Percentiles rank a stretch among this genome's conserved stretches.
phyloP scores from a whole-genome alignment of 2,888 invertebrate species.

The Muschampia plurimacula region DNA sequence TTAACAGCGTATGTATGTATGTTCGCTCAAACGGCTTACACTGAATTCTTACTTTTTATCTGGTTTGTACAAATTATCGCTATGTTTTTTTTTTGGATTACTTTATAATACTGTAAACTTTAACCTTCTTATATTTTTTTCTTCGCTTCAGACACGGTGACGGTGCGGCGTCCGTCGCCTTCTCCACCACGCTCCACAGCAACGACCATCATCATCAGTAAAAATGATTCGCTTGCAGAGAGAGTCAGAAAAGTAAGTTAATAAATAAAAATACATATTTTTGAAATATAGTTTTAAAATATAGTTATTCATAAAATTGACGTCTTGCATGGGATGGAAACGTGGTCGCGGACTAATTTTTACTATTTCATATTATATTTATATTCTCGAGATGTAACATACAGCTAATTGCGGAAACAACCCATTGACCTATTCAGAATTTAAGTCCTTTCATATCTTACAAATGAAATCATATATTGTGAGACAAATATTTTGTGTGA shows the following conservation, averaged over 20 bases:
- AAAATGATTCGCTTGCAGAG: conserved; percentile 89
- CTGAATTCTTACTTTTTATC: no score
- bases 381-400: conserved; percentile 57
- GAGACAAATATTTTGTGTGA: no score
- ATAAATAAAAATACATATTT: no score
- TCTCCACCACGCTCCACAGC: conserved; percentile 67
- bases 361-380: no score
- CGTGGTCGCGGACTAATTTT: no score
- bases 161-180: conserved; percentile 82
- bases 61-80: no score
- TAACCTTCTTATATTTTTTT: not conserved
- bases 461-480: not conserved
- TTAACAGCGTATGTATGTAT: no score
- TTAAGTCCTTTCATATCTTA: conserved; percentile 6
- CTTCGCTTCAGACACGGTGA: conserved; percentile 66
- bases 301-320: no score
- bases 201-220: conserved; percentile 86
- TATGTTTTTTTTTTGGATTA: no score
- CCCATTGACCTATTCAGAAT: conserved; percentile 51
- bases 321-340: conserved; percentile 50
- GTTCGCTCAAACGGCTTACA: no score
- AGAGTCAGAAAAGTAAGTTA: conserved; percentile 87
- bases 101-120: no score
- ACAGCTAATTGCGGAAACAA: conserved; percentile 76
- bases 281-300: no score